A percentile compares a stretch with the other conserved stretches of the same genome.
Conservation (phyloP, 1,140 invertebrate species). For the Hylaeus anthracinus region DNA sequence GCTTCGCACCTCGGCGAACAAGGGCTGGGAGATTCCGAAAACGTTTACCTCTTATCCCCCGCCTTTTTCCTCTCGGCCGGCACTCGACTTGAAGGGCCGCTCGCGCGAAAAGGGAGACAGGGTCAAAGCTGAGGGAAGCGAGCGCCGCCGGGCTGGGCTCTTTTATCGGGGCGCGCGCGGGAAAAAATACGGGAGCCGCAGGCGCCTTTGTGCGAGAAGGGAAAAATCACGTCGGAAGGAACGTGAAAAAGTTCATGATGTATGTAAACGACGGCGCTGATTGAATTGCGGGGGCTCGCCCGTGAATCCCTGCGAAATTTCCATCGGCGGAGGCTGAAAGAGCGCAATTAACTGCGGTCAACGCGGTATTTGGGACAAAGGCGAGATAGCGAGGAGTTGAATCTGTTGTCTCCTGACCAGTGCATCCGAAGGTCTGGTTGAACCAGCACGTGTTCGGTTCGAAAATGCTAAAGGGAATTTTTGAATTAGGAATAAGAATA, state of each 20-base stretch:
- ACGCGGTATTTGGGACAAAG: no score
- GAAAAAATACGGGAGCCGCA: not conserved
- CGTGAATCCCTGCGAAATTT: constrained; percentile 36
- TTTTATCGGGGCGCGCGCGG: constrained; percentile 34
- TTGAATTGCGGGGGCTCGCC: not conserved
- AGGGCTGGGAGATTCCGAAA: constrained; percentile 57
- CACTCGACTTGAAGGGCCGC: constrained; percentile 29
- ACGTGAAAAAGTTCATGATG: constrained; percentile 44
- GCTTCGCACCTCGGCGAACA: constrained; percentile 34
- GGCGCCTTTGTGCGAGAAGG: not conserved
- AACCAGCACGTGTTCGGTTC: no score
- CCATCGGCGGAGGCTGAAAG: constrained; percentile 29
- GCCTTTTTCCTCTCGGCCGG: not conserved
- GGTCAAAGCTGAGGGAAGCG: not conserved
- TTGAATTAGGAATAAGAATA: no score
- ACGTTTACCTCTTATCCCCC: constrained; percentile 59
- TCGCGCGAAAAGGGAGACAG: constrained; percentile 15
- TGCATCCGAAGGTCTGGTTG: no score
- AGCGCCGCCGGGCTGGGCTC: constrained; percentile 12
- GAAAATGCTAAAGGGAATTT: no score
- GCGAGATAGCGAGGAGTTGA: no score
- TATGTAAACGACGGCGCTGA: constrained; percentile 26
- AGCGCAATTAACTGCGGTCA: constrained; percentile 34
- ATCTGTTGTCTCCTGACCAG: no score
- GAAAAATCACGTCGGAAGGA: constrained; percentile 20